These are phyloP conservation scores for Pterobdella sp. DNA, from an alignment of 2,888 invertebrate genomes.

Conservation along the genomic window DNA sequence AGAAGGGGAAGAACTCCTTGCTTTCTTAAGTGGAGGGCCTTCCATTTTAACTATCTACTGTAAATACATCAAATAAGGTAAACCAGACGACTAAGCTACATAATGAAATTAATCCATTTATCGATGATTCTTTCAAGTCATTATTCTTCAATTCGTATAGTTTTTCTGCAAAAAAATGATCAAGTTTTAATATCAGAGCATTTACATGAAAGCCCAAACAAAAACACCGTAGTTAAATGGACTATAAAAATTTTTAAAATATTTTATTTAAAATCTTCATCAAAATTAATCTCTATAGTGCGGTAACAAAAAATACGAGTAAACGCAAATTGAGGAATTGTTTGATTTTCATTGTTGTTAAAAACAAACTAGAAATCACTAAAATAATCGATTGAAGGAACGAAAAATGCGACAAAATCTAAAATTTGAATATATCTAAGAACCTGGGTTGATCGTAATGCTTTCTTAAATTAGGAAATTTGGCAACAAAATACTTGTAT, in stretches of 20 bases:
- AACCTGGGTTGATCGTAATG: no score
- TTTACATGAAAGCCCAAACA: neutral
- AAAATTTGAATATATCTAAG: neutral
- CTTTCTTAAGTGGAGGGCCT: constrained; percentile 31
- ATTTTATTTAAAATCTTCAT: no score
- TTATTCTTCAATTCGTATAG: neutral
- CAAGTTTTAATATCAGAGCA: neutral
- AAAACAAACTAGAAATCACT: constrained; percentile 4
- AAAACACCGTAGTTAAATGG: neutral
- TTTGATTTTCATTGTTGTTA: constrained; percentile 5
- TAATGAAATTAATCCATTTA: constrained; percentile 13
- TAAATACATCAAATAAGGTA: constrained; percentile 16
- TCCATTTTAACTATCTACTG: constrained; percentile 22
- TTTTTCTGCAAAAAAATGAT: neutral
- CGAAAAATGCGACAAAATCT: neutral
- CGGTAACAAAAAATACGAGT: no score
- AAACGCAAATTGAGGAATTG: neutral
- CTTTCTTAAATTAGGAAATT: neutral
- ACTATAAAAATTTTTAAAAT: neutral
- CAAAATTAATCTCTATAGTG: no score
- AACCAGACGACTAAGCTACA: neutral
- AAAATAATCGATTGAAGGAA: constrained; percentile 1
- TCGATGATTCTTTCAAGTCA: constrained; percentile 11
- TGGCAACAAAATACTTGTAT: constrained; percentile 3
- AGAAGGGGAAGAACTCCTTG: constrained; percentile 29